Base-by-base conservation (phyloP, 2,113 vertebrate species). In the Melanotaenia duboulayi region DNA sequence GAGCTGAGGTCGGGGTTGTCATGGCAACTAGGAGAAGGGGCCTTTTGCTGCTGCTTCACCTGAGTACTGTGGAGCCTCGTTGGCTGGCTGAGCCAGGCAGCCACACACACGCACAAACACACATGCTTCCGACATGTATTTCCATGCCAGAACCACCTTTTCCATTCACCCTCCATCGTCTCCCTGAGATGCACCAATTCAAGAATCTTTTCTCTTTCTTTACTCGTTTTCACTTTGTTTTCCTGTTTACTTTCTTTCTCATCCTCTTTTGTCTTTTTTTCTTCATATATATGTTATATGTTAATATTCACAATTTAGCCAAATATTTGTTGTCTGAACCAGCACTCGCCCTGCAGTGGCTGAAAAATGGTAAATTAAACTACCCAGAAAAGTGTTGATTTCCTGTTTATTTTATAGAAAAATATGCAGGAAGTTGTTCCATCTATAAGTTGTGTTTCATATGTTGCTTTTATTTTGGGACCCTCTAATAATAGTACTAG, bases 1-100 rank as follows among this genome's bases (percentile, higher is more conserved):
- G 92, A 93, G 90, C 94, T 92, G 91, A 94, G 92, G 93, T 92
- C 93, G 91, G 92, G 83, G 94, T 94, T 94, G 94, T 94, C 94
- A 94, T 94, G 91, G 93, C 93, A 94, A 94, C 94, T 93, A 93
- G 93, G 88, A 93, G 89, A 94, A 90, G 84, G 88, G 92, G 92
- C 88, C 92, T 90, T 92, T 89, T 90, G 91, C 91, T 89, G 82
- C 89, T 82, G 92, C 89, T 91, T 90, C 90, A 93, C 92, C 92
- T 93, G 92, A 91, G 91, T 87, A 82, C 89, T 89, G 87, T 81
- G 82, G 83, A 90, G 90, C 78, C 87, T 89, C 52, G 66, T 86
- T 89, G 88, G 63, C 83, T 82, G 83, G 77, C 80, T 80, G 83
- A 87, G 80, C 70, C 78, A 85, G 60, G 35, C 78, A 74, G n/a